Evolutionary conservation across 2,113 vertebrate genomes (phyloP).

Genomic region (Carettochelys insculpta): DNA sequence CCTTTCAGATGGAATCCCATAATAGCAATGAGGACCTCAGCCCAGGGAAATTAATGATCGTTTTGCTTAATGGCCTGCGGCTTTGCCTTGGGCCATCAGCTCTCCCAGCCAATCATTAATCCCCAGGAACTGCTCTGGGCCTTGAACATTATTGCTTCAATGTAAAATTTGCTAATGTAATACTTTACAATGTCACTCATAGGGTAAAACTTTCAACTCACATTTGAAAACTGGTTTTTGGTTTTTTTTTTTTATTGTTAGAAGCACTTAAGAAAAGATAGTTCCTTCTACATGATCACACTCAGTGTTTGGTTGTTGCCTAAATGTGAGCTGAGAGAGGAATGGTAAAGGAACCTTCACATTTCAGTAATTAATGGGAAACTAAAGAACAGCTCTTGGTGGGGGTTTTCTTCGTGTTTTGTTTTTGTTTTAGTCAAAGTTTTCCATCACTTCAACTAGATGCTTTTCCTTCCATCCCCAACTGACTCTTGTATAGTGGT

Average conservation of each 20-base stretch:
- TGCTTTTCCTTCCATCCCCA: background rate
- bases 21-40: background rate
- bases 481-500: background rate
- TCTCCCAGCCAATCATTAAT: conserved; percentile 16
- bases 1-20: background rate
- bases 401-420: no score
- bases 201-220: background rate
- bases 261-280: background rate
- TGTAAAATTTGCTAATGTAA: background rate
- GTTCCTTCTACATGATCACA: background rate
- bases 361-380: background rate
- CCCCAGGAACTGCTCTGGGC: background rate
- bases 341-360: background rate
- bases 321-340: background rate
- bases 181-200: background rate
- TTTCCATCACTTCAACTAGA: background rate
- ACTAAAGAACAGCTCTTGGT: background rate
- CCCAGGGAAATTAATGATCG: conserved; percentile 5
- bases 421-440: background rate
- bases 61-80: conserved; percentile 29
- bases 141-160: background rate
- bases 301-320: background rate
- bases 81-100: conserved; percentile 51
- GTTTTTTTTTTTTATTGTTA: no score
- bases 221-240: background rate